Percentiles rank a stretch among this genome's conserved stretches.
Conservation (phyloP, 2,888 invertebrate genomes). For the Epinotia demarniana region DNA sequence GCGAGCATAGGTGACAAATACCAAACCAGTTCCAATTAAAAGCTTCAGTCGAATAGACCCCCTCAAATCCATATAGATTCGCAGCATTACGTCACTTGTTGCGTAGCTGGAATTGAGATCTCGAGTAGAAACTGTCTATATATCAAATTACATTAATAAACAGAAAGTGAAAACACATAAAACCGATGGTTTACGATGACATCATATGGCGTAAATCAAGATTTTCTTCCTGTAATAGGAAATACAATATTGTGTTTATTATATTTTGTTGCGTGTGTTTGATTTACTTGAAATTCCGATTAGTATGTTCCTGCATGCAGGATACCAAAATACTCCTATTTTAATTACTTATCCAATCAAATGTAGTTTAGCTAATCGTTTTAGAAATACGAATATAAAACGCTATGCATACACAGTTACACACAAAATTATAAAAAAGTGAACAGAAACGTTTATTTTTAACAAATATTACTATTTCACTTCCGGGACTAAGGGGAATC, state of each 20-base stretch:
- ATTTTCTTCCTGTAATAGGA: constrained; percentile 41
- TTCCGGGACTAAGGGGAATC: no score
- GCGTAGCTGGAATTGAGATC: constrained; percentile 9
- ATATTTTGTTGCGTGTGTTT: neutral
- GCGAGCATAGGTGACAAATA: neutral
- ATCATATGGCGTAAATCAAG: constrained; percentile 53
- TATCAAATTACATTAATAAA: constrained; percentile 45
- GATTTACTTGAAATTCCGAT: constrained; percentile 5
- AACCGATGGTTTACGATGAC: constrained; percentile 57
- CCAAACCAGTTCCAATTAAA: neutral
- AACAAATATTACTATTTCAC: no score
- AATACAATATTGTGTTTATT: constrained; percentile 26
- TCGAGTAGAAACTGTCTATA: constrained; percentile 20
- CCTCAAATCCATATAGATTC: neutral
- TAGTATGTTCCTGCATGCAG: neutral
- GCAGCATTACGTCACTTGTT: constrained; percentile 13
- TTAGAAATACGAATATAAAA: no score
- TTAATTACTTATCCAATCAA: neutral
- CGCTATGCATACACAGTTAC: no score
- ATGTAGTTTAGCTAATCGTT: no score
- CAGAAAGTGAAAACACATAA: constrained; percentile 58
- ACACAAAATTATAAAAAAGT: no score
- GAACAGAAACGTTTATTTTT: no score
- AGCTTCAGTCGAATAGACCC: neutral
- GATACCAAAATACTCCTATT: neutral